Evolutionary conservation across 2,888 invertebrate genomes (phyloP), one percentile per base, ranked within the genome.

Genomic region (Euplexia lucipara): DNA sequence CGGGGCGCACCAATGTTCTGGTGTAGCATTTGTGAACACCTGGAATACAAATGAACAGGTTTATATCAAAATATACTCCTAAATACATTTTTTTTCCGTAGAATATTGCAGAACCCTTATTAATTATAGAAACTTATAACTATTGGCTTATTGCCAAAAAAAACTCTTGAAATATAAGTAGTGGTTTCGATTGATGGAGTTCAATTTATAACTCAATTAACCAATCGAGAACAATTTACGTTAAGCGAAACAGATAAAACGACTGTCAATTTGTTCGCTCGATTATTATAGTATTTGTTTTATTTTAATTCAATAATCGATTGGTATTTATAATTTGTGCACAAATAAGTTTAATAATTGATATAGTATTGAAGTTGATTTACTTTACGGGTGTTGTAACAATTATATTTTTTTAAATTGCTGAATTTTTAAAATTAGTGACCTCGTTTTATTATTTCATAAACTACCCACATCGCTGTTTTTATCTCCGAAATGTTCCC

Each of bases 1-100:
- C 1, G 96, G 94, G 0, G 95, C 92, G 81, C 97, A 97, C 96
- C 97, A 97, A 83, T 97, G 97, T 32, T 96, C 96, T 18, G 97
- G 97, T 14, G 96, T 96, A n/a, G 97, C 97, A 69, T 96, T 97
- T 66, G 97, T 96, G 87, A 97, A 97, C 48, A 97, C 96, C 96
- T 97, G 86, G 3, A 87, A 88, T n/a, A 5, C 3, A 30, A 10
- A 37, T 22, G 0, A 37, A 4, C 1, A 1, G 12, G 1, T 7
- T 44, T 0, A 0, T 10, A 30, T 22, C 6, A 7, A 30, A 39
- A 2, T 1, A 6, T 1, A 8, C 1, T 41, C 26, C 26, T 26
- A 5, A 26, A 26, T 26, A 26, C 2, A 5, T 26, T 26, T 26
- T 5, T 5, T 2, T 26, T 26, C 26, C 3, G 26, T 26, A 26